These are phyloP conservation scores for Idaea biselata DNA, from an alignment of 2,888 invertebrate species.

Conservation along the genomic window DNA sequence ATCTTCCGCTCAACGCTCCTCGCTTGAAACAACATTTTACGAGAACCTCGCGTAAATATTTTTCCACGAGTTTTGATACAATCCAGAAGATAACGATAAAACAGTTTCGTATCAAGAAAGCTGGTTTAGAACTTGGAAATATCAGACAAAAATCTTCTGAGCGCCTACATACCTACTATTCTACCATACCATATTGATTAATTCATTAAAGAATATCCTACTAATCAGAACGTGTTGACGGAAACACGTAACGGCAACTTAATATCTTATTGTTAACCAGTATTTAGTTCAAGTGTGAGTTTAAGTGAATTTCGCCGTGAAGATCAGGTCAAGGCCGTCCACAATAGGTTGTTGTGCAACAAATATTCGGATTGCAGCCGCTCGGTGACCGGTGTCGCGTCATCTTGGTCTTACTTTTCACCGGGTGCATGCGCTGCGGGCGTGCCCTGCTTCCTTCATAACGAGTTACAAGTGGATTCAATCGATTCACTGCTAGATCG, in stretches of 20 bases:
- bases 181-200: background rate
- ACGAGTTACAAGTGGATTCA: background rate
- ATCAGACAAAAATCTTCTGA: background rate
- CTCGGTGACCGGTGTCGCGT: conserved; percentile 34
- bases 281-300: conserved; percentile 57
- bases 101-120: background rate
- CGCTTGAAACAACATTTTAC: background rate
- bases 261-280: conserved; percentile 10
- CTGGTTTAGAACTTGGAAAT: background rate
- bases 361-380: conserved; percentile 41
- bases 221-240: background rate
- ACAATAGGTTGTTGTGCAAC: conserved; percentile 65
- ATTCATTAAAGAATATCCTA: background rate
- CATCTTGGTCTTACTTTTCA: conserved; percentile 34
- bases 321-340: conserved; percentile 70
- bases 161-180: too few species aligned
- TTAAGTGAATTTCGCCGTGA: conserved; percentile 63
- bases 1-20: background rate
- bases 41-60: background rate
- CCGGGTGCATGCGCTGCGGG: conserved; percentile 25
- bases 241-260: background rate
- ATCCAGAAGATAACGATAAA: background rate
- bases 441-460: conserved; percentile 13
- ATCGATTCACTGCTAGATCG: background rate
- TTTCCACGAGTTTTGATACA: background rate